Conservation (phyloP, 2,797 vertebrate species). For the Onychomys leucogaster region DNA sequence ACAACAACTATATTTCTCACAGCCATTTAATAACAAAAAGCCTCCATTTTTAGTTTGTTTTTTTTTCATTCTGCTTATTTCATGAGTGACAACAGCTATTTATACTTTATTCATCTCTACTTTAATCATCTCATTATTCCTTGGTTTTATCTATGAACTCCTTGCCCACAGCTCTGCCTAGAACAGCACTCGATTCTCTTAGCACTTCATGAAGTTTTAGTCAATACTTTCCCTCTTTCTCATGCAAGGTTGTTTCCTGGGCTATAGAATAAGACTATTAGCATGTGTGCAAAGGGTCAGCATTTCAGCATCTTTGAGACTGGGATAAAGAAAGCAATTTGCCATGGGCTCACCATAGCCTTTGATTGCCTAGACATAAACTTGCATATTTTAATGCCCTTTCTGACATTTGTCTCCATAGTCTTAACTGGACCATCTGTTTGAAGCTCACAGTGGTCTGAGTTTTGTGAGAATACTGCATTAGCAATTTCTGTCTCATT, state of each 20-base stretch:
- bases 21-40: not conserved
- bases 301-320: not conserved
- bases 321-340: slow-evolving; percentile 23
- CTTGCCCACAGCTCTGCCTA: not conserved
- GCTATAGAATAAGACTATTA: not conserved
- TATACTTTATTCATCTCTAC: not conserved
- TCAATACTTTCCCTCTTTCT: not conserved
- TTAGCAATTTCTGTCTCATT: slow-evolving; percentile 56
- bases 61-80: slow-evolving; percentile 37
- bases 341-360: not conserved
- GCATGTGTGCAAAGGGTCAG: not conserved
- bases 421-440: slow-evolving; percentile 18
- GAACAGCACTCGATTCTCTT: not conserved
- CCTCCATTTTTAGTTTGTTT: slow-evolving; percentile 30
- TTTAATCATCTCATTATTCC: slow-evolving; percentile 27
- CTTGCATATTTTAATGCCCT: not conserved
- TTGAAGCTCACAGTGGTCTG: slow-evolving; percentile 5
- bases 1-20: slow-evolving; percentile 30
- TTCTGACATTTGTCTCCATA: slow-evolving; percentile 37
- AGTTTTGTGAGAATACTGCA: slow-evolving; percentile 39
- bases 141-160: not conserved
- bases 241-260: slow-evolving; percentile 31
- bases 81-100: not conserved
- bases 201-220: not conserved
- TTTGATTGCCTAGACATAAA: slow-evolving; percentile 53